Percentiles rank a stretch among this genome's conserved stretches.
phyloP scores from a whole-genome alignment of 2,888 invertebrate species.

The Ectobius pallidus region DNA sequence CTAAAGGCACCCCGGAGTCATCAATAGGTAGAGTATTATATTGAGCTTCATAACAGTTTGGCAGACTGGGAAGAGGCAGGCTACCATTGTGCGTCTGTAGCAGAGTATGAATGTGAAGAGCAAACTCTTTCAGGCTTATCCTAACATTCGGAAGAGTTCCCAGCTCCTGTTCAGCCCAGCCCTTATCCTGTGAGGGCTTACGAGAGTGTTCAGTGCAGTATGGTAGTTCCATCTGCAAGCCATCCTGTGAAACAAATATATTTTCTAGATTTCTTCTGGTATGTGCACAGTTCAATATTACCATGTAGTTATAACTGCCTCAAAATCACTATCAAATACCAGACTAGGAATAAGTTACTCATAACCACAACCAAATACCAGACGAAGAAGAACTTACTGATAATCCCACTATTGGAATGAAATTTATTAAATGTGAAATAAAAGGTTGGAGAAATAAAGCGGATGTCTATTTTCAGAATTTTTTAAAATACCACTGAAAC shows the following conservation, averaged over 20 bases:
- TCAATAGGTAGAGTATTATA: conserved; percentile 65
- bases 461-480: too few relatives aligned
- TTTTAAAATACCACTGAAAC: too few relatives aligned
- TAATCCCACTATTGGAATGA: too few relatives aligned
- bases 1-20: conserved; percentile 81
- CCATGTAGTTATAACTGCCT: too few relatives aligned
- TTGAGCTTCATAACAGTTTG: conserved; percentile 79
- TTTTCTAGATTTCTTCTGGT: too few relatives aligned
- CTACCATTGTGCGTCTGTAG: conserved; percentile 77
- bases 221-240: conserved; percentile 60
- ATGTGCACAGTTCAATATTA: too few relatives aligned
- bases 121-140: conserved; percentile 65
- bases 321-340: too few relatives aligned
- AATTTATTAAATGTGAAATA: too few relatives aligned
- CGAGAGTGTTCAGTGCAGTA: conserved; percentile 72
- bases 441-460: too few relatives aligned
- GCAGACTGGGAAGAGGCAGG: conserved; percentile 80
- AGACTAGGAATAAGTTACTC: too few relatives aligned
- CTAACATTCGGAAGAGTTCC: conserved; percentile 62
- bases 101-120: conserved; percentile 68
- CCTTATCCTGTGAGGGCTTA: conserved; percentile 63
- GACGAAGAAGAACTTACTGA: too few relatives aligned
- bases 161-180: conserved; percentile 74
- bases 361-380: too few relatives aligned
- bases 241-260: conserved; percentile 51